Conservation (phyloP, 2,888 invertebrate genomes). For the Leptothorax acervorum region DNA sequence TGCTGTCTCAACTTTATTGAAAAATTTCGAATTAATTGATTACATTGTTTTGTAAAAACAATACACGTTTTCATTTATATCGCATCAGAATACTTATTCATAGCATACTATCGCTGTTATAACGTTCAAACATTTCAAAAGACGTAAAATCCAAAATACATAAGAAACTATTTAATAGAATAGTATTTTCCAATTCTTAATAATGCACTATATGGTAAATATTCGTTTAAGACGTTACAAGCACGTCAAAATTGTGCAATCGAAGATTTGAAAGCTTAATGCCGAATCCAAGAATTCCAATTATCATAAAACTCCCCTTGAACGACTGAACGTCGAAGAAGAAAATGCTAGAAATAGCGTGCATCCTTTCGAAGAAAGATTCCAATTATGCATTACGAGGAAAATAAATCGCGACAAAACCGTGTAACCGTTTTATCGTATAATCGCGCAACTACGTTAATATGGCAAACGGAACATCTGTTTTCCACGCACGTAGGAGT, state of each 20-base stretch:
- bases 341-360: background rate
- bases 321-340: background rate
- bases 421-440: background rate
- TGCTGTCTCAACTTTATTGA: background rate
- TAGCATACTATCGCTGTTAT: too few species aligned
- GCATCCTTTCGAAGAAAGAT: slow-evolving; percentile 9
- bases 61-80: background rate
- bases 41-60: background rate
- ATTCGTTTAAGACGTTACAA: background rate
- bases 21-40: slow-evolving; percentile 36
- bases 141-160: background rate
- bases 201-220: background rate
- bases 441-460: slow-evolving; percentile 7
- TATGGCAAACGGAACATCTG: background rate
- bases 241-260: background rate
- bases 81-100: background rate
- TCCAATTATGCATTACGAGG: background rate
- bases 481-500: background rate
- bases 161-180: background rate
- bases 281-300: background rate
- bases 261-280: slow-evolving; percentile 7
- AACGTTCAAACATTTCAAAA: background rate
- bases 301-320: slow-evolving; percentile 4
- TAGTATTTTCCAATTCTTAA: background rate
- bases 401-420: slow-evolving; percentile 9